Conservation (phyloP, 2,113 vertebrate genomes). For the Boulengeromyrus knoepffleri region DNA sequence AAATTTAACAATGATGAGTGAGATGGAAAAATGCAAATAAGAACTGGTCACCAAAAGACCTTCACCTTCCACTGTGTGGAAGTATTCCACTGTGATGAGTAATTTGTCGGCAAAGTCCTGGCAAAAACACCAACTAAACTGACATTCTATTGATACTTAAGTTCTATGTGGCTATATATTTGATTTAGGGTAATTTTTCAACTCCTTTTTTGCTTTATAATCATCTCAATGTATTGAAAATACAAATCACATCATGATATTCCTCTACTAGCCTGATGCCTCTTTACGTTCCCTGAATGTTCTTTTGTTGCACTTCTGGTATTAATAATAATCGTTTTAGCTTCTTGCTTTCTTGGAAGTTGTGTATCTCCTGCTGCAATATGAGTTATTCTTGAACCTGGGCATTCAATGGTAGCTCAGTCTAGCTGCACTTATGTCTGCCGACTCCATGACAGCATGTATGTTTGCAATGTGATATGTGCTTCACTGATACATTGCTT, state of each 20-base stretch:
- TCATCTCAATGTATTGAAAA: background rate
- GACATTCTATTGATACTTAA: background rate
- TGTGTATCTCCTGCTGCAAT: background rate
- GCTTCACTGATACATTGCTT: background rate
- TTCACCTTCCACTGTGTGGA: background rate
- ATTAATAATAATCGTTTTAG: background rate
- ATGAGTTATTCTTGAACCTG: background rate
- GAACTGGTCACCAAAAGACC: background rate
- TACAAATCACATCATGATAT: background rate
- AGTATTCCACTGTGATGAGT: background rate
- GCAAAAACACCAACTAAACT: background rate
- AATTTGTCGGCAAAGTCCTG: background rate
- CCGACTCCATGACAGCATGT: background rate
- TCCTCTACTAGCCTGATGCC: background rate
- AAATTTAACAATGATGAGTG: background rate
- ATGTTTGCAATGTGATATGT: background rate
- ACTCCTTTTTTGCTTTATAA: background rate
- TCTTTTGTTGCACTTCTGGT: background rate
- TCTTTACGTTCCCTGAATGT: background rate
- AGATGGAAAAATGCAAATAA: background rate
- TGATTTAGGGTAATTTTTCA: background rate
- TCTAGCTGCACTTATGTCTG: background rate
- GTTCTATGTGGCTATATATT: background rate
- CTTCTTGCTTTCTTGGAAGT: background rate
- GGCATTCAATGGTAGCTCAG: background rate